Conservation (phyloP, 1,140 invertebrate genomes). For the Drosophila tani region DNA sequence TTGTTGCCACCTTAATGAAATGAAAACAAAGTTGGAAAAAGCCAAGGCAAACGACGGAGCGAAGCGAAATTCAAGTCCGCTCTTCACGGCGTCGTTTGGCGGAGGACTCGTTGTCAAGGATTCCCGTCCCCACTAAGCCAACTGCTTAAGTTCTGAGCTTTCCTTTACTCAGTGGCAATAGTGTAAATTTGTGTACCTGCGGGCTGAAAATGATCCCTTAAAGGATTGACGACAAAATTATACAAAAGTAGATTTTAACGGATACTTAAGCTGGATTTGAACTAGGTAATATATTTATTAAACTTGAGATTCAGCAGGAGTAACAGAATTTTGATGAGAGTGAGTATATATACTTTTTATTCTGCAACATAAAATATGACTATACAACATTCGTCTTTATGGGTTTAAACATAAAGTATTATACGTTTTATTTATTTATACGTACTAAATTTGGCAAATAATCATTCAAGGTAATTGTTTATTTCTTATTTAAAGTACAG, state of each 20-base stretch:
- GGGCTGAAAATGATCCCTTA: neutral
- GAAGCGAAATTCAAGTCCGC: conserved; percentile 28
- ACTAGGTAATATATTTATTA: neutral
- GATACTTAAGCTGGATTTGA: neutral
- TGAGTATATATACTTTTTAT: neutral
- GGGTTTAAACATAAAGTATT: neutral
- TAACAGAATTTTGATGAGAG: no score
- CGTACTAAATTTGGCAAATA: no score
- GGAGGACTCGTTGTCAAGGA: conserved; percentile 32
- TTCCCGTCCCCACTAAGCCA: conserved; percentile 10
- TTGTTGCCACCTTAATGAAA: conserved; percentile 75
- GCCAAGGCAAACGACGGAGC: conserved; percentile 23
- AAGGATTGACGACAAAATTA: neutral
- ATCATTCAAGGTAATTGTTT: neutral
- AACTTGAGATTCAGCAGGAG: no score
- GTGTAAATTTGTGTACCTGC: conserved; percentile 20
- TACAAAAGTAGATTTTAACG: neutral
- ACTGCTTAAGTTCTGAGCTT: conserved; percentile 36
- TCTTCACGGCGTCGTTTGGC: conserved; percentile 27
- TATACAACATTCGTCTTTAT: no score
- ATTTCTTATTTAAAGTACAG: no score
- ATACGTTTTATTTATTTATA: no score
- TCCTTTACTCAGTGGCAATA: conserved; percentile 8
- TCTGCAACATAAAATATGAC: neutral
- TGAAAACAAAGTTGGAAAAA: conserved; percentile 66